A percentile compares a stretch with the other conserved stretches of the same genome.
Conservation (phyloP, 64 coral and sea anemone genomes). For the Dendrophyllia cribrosa region DNA sequence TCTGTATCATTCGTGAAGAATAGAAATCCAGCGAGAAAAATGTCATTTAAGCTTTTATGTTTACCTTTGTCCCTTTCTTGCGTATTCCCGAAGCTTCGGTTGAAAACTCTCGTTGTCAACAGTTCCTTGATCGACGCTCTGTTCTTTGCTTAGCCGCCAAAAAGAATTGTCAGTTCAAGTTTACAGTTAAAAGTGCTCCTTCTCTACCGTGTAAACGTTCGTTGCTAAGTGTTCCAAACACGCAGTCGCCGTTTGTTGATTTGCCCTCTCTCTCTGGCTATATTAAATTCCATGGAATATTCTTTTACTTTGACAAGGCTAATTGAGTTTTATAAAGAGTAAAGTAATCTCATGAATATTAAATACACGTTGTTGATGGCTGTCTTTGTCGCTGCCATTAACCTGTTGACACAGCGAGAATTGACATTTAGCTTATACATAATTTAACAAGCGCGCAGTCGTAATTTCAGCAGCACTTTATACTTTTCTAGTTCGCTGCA, state of each 20-base stretch:
- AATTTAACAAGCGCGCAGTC: neutral
- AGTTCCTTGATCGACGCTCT: neutral
- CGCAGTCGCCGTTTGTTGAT: constrained; percentile 8
- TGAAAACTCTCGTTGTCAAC: no score
- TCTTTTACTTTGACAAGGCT: constrained; percentile 3
- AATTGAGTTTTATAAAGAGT: constrained; percentile 41
- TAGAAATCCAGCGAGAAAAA: no score
- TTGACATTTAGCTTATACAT: constrained; percentile 2
- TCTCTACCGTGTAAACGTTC: neutral
- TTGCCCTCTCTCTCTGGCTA: neutral
- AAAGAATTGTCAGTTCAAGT: neutral
- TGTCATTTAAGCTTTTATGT: neutral
- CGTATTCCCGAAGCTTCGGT: neutral
- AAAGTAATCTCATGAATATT: constrained; percentile 35
- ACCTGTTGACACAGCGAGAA: constrained; percentile 12
- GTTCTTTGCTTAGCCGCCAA: neutral
- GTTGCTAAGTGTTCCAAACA: constrained; percentile 44
- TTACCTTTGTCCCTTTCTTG: neutral
- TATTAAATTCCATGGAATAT: constrained; percentile 9
- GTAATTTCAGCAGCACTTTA: neutral
- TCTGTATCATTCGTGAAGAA: no score
- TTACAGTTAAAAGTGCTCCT: neutral
- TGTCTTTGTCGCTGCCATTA: neutral
- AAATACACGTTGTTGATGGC: neutral
- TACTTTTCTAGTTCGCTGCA: neutral